A percentile compares a stretch with the other conserved stretches of the same genome.
Evolutionary conservation across 2,797 vertebrate genomes (phyloP).

Genomic region (Falco concolor): DNA sequence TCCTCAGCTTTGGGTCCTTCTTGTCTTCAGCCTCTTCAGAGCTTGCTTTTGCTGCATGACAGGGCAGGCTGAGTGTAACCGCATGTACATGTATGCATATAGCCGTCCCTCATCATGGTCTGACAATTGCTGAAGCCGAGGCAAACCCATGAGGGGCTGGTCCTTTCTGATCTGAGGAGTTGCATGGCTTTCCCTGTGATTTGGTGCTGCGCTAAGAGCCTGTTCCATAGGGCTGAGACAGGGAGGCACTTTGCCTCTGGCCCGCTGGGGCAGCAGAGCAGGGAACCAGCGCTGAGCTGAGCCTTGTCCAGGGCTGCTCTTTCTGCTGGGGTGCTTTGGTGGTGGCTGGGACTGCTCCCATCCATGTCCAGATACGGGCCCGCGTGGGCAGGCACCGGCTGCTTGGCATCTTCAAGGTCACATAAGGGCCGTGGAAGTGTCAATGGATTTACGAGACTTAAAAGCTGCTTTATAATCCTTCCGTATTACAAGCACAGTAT

Average conservation of each 20-base stretch:
- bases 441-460: background rate
- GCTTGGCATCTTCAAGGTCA: fast-evolving
- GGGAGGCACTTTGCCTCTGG: background rate
- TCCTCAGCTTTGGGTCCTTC: background rate
- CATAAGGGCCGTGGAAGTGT: fast-evolving
- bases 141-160: fast-evolving
- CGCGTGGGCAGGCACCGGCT: fast-evolving
- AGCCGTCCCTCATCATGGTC: fast-evolving
- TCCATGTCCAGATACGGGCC: fast-evolving
- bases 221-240: background rate
- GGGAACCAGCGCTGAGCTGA: fast-evolving
- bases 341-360: fast-evolving
- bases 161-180: background rate
- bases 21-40: background rate
- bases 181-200: background rate
- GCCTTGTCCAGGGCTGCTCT: background rate
- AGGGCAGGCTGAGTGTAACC: background rate
- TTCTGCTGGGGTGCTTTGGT: background rate
- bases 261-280: background rate
- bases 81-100: fast-evolving
- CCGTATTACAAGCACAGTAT: background rate
- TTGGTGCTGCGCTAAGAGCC: background rate
- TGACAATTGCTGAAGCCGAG: fast-evolving
- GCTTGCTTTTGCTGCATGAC: background rate
- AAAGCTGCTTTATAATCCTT: conserved; percentile 26